Evolutionary conservation across 2,797 vertebrate genomes (phyloP).

Genomic region (Psittacula echo): DNA sequence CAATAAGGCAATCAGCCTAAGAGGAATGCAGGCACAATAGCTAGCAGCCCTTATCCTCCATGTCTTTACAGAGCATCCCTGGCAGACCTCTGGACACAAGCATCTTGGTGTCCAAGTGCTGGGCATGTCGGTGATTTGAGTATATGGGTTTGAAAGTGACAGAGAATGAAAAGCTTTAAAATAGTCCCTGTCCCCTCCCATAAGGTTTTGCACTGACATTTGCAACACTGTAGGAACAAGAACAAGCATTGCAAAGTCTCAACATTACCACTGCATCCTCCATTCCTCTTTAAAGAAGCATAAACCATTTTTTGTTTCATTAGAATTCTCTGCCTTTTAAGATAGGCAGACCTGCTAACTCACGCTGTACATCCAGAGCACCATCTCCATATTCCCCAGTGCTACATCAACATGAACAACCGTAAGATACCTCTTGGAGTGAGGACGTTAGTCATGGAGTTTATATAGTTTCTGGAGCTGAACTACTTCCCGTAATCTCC

Average conservation of each 20-base stretch:
- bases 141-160: accelerated
- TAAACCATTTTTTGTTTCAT: not conserved
- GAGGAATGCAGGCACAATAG: not conserved
- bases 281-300: not conserved
- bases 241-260: not conserved
- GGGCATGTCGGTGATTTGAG: not conserved
- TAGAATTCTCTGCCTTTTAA: not conserved
- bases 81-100: not conserved
- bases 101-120: accelerated
- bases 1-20: not conserved
- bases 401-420: not conserved
- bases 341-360: not conserved
- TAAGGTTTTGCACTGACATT: not conserved
- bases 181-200: not conserved
- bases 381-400: not conserved
- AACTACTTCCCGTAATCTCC: not conserved
- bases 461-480: not conserved
- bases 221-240: not conserved
- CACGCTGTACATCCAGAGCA: not conserved
- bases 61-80: not conserved
- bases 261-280: not conserved
- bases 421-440: not conserved
- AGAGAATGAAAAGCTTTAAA: not conserved
- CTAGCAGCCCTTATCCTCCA: not conserved
- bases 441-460: not conserved